These are phyloP conservation scores for Tiaroga cobitis DNA, from an alignment of 2,797 vertebrate species.

Conservation along the genomic window DNA sequence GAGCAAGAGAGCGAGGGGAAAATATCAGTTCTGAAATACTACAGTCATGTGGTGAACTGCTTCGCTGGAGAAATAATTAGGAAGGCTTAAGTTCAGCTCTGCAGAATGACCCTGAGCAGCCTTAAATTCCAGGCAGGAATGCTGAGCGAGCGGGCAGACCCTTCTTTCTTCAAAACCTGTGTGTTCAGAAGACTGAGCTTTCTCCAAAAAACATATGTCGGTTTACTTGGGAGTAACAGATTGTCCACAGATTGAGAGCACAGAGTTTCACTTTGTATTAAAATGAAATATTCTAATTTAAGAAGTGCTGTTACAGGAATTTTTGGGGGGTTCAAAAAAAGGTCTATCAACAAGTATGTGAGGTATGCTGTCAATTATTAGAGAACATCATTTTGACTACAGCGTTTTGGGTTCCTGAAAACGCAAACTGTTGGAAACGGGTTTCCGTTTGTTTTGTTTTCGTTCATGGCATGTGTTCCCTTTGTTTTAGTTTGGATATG, in stretches of 20 bases:
- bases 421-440: too few relatives aligned
- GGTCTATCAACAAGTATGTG: background rate
- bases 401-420: too few relatives aligned
- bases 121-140: slow-evolving; percentile 51
- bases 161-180: slow-evolving; percentile 7
- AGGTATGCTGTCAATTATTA: background rate
- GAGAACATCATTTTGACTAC: background rate
- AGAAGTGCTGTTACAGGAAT: background rate
- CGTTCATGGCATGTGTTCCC: too few relatives aligned
- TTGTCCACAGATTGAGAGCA: slow-evolving; percentile 11
- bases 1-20: slow-evolving; percentile 21
- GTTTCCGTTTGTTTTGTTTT: too few relatives aligned
- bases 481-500: too few relatives aligned
- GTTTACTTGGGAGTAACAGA: background rate
- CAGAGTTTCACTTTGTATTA: background rate
- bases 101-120: slow-evolving; percentile 45
- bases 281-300: background rate
- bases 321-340: background rate
- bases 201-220: slow-evolving; percentile 20
- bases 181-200: too few relatives aligned
- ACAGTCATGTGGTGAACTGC: slow-evolving; percentile 42
- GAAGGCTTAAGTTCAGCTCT: slow-evolving; percentile 52
- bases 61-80: slow-evolving; percentile 56
- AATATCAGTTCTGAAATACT: slow-evolving; percentile 37
- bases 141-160: slow-evolving; percentile 34